These are phyloP conservation scores for Limanda limanda DNA, from an alignment of 2,113 vertebrate species.

Conservation along the genomic window DNA sequence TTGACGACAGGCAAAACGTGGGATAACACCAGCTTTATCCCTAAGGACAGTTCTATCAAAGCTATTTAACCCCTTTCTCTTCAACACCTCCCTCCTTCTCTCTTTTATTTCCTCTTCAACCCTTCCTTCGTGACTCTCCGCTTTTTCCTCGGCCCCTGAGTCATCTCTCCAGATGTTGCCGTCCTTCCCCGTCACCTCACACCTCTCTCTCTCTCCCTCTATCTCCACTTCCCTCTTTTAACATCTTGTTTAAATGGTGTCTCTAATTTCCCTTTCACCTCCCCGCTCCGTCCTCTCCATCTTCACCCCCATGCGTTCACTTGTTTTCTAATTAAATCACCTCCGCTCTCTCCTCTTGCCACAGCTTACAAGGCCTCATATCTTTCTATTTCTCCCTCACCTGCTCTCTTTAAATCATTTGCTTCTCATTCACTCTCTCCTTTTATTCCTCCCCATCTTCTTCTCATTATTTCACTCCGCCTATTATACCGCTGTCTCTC, in stretches of 20 bases:
- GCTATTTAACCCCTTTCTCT: not conserved
- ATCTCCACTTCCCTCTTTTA: slow-evolving; percentile 9
- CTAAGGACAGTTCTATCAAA: not conserved
- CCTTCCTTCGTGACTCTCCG: not conserved
- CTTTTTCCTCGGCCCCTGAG: not conserved
- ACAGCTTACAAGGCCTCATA: slow-evolving; percentile 59
- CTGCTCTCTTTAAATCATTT: slow-evolving; percentile 62
- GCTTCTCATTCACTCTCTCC: slow-evolving; percentile 64
- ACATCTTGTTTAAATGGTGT: slow-evolving; percentile 60
- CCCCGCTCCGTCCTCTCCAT: slow-evolving; percentile 34
- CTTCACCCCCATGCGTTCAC: slow-evolving; percentile 62
- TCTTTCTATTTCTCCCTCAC: slow-evolving; percentile 45
- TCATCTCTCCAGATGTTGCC: slow-evolving; percentile 26
- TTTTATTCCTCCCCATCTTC: slow-evolving; percentile 52
- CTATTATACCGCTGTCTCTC: slow-evolving; percentile 65
- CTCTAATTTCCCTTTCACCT: slow-evolving; percentile 46
- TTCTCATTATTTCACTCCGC: slow-evolving; percentile 50
- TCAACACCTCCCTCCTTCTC: slow-evolving; percentile 3
- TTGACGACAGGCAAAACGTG: not conserved
- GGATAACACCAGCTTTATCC: not conserved
- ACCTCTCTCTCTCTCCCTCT: not conserved
- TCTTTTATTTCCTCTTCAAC: not conserved
- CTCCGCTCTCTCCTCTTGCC: slow-evolving; percentile 50
- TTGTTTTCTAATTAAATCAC: slow-evolving; percentile 71
- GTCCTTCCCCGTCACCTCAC: slow-evolving; percentile 19